Percentiles rank a stretch among this genome's conserved stretches.
Evolutionary conservation across 1,140 invertebrate genomes (phyloP).

Genomic region (Drusus annulatus): DNA sequence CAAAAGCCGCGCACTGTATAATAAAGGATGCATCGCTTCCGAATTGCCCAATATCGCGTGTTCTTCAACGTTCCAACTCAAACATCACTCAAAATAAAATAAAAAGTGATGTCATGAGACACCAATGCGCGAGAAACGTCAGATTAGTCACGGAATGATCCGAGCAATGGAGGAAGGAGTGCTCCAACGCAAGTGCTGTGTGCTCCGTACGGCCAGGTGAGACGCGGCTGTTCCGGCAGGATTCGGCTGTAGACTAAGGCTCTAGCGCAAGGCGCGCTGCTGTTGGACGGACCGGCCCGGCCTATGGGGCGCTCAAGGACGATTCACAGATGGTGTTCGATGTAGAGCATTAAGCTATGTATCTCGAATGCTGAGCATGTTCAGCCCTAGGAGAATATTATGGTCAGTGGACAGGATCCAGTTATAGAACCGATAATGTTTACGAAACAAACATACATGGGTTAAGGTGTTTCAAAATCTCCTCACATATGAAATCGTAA

Average conservation of each 20-base stretch:
- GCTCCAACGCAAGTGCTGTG: too few species aligned
- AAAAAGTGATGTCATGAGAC: slow-evolving; percentile 8
- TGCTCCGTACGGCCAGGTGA: not conserved
- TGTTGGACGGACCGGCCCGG: not conserved
- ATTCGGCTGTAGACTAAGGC: slow-evolving; percentile 1
- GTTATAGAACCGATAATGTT: not conserved
- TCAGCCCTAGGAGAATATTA: not conserved
- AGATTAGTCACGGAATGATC: slow-evolving; percentile 10
- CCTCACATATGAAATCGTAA: too few species aligned
- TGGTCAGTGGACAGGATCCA: not conserved
- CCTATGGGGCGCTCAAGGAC: slow-evolving; percentile 18
- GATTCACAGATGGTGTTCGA: not conserved
- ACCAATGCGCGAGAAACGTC: not conserved
- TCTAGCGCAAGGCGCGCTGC: not conserved
- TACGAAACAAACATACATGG: too few species aligned
- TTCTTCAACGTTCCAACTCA: not conserved
- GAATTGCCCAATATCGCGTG: too few species aligned
- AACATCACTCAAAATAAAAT: not conserved
- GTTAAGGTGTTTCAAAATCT: too few species aligned
- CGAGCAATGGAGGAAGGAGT: not conserved
- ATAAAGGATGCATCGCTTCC: not conserved
- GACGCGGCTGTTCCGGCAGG: slow-evolving; percentile 18
- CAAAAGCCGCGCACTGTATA: not conserved
- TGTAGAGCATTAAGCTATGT: not conserved
- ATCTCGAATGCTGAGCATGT: too few species aligned